Evolutionary conservation across 2,888 invertebrate genomes (phyloP).

Genomic region (Rhamphomyia laevipes): DNA sequence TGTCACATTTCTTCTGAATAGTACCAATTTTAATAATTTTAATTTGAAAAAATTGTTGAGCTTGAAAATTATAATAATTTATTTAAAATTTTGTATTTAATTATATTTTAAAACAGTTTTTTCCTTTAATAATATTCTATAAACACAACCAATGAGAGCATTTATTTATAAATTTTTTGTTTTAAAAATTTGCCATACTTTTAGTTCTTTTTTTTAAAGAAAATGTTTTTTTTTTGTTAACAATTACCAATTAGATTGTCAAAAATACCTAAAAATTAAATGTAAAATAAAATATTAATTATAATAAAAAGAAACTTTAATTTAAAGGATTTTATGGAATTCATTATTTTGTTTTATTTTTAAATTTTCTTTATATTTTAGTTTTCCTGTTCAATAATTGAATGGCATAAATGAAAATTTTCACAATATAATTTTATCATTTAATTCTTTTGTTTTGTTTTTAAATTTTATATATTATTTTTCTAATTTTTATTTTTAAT

Average conservation of each 20-base stretch:
- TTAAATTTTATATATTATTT: not conserved
- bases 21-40: too few species aligned
- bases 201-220: not conserved
- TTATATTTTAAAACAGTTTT: conserved; percentile 13
- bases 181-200: not conserved
- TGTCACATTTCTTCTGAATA: too few species aligned
- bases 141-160: conserved; percentile 40
- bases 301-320: not conserved
- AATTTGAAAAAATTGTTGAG: too few species aligned
- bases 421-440: too few species aligned
- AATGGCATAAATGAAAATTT: too few species aligned
- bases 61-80: too few species aligned
- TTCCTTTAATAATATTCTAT: conserved; percentile 34
- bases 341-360: not conserved
- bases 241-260: not conserved
- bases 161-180: conserved; percentile 17
- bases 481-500: not conserved
- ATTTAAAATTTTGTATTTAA: conserved; percentile 9
- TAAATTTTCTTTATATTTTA: not conserved
- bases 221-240: not conserved
- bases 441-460: too few species aligned
- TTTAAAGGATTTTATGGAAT: not conserved
- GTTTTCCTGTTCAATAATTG: not conserved
- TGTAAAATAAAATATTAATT: not conserved
- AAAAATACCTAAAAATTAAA: not conserved